These are phyloP conservation scores for Thamnophis elegans DNA, from an alignment of 2,797 vertebrate genomes.

Conservation along the genomic window DNA sequence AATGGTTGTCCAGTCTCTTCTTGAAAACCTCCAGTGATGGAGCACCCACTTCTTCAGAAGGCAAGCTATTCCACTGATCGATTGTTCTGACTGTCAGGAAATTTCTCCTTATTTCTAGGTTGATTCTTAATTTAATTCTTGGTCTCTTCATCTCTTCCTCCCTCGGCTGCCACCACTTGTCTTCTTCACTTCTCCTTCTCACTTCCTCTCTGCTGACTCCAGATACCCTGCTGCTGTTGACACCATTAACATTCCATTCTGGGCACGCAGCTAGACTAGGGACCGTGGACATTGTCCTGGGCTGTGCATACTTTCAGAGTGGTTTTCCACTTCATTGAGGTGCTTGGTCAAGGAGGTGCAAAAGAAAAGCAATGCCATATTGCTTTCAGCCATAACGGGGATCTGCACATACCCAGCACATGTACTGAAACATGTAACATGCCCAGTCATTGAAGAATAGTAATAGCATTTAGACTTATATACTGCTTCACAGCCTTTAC, in stretches of 20 bases:
- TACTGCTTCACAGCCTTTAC: no score
- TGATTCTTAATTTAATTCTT: background rate
- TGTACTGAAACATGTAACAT: background rate
- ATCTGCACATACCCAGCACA: background rate
- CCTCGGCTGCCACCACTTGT: background rate
- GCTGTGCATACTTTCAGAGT: background rate
- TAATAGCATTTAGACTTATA: no score
- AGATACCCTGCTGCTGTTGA: background rate
- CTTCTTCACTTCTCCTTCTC: background rate
- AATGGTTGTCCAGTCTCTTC: no score
- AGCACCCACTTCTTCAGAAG: no score
- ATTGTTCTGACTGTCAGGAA: no score
- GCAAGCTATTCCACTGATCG: no score
- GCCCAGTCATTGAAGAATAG: background rate
- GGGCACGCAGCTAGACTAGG: background rate
- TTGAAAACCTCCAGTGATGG: no score
- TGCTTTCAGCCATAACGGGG: background rate
- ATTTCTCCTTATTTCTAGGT: no score
- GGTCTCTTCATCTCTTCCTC: background rate
- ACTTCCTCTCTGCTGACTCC: background rate
- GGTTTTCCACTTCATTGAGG: background rate
- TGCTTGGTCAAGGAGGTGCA: background rate
- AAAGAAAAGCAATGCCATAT: background rate
- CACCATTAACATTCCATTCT: background rate
- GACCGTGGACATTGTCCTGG: no score